Conservation (phyloP, 2,797 vertebrate genomes). For the Xenentodon cancila region DNA sequence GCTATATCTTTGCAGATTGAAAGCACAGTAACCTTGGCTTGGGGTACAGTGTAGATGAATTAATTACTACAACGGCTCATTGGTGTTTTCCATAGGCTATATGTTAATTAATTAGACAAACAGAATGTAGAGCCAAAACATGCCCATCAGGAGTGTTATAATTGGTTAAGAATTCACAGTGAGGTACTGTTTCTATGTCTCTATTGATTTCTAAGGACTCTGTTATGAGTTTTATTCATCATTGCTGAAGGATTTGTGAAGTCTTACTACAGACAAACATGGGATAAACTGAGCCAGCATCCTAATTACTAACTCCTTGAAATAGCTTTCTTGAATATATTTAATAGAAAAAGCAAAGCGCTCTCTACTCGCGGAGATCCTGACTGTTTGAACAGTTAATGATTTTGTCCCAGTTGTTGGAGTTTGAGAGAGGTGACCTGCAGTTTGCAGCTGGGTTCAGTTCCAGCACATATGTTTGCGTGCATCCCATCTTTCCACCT, state of each 20-base stretch:
- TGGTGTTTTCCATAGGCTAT: constrained; percentile 68
- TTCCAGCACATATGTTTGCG: constrained; percentile 17
- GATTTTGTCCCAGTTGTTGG: constrained; percentile 7
- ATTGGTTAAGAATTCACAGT: constrained; percentile 60
- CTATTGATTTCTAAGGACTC: constrained; percentile 24
- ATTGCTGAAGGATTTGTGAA: constrained; percentile 33
- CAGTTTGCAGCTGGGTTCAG: constrained; percentile 21
- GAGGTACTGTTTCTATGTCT: constrained; percentile 39
- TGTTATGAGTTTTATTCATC: constrained; percentile 41
- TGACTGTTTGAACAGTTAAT: constrained; percentile 7
- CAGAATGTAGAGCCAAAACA: constrained; percentile 66
- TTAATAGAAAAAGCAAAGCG: neutral
- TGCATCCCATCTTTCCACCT: constrained; percentile 46
- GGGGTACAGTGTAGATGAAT: constrained; percentile 48
- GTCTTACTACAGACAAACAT: constrained; percentile 6
- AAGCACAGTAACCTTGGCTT: constrained; percentile 68
- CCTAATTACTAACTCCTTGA: constrained; percentile 15
- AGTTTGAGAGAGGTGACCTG: neutral
- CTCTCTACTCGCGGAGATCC: neutral
- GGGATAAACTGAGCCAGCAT: constrained; percentile 25
- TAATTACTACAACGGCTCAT: constrained; percentile 63
- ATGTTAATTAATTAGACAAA: constrained; percentile 78
- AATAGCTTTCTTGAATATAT: constrained; percentile 10
- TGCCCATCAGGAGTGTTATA: constrained; percentile 72
- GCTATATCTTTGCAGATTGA: constrained; percentile 31